Base-by-base conservation (phyloP, 2,797 vertebrate species). In the Neoniphon sammara region DNA sequence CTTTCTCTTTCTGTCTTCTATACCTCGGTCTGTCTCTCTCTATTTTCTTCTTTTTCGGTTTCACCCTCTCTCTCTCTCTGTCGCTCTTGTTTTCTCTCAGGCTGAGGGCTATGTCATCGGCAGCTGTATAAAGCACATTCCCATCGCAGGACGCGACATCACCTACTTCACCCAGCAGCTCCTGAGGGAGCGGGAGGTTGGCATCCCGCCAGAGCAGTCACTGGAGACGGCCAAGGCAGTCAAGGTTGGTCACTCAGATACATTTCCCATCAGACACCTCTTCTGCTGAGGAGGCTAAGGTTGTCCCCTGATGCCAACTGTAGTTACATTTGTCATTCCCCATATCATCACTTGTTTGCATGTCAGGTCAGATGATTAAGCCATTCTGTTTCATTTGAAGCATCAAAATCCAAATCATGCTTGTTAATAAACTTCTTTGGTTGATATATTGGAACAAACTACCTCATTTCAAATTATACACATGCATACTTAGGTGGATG, bases 111-210 rank as follows among this genome's bases (percentile, higher is more conserved):
- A 96, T 0, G 96, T 97, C 75, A 97, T 97, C 80, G 96, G 96
- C 88, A 97, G 96, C 92, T 97, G 96, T 89, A 97, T 97, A 89
- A 97, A 97, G 89, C 96, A 97, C 94, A 97, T 97, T 91, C 96
- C 96, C 78, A 97, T 97, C n/a, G 96, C 96, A 0, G 96, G 96
- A 44, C 92, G 96, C 73, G 96, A 97, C 93, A 97, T 97, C 90
- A 97, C 96, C 1, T 97, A 97, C 86, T 97, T 97, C 91, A 97
- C 96, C 85, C 95, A 97, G 89, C 96, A 97, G 74, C 77, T 97
- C 68, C 87, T 96, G 87, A 91, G 96, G 83, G 96, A 97, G 70
- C 86, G 96, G 82, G 96, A 97, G 94, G 95, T 96, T 90, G 96
- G 96, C 87, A 97, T 97, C 82, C 96, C 96, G 74, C 96, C 96